These are phyloP conservation scores for Mesoligia furuncula DNA, from an alignment of 2,888 invertebrate genomes.

Conservation along the genomic window DNA sequence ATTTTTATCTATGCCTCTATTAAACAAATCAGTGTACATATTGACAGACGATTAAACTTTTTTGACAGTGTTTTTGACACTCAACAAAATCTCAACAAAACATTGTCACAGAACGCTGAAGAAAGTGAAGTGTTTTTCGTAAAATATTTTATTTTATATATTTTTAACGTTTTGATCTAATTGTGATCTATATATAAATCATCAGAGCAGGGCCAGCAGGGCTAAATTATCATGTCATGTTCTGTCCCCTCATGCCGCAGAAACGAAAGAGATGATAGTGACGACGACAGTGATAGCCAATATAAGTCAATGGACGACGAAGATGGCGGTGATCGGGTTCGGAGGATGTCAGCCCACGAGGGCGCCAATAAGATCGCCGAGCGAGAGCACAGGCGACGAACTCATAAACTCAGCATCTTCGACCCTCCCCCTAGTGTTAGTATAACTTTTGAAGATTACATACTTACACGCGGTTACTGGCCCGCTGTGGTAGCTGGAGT, in stretches of 20 bases:
- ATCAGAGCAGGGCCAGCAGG: background rate
- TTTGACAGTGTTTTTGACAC: background rate
- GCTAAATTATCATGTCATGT: conserved; percentile 46
- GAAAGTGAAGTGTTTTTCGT: background rate
- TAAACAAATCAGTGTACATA: no score
- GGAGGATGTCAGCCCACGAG: background rate
- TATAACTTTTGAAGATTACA: conserved; percentile 9
- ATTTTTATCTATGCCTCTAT: no score
- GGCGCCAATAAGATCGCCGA: background rate
- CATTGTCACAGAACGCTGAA: background rate
- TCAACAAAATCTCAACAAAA: background rate
- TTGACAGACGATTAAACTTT: no score
- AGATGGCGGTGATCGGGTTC: background rate
- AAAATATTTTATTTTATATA: background rate
- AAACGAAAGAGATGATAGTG: background rate
- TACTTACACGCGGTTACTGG: no score
- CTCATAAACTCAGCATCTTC: conserved; percentile 33
- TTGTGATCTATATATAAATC: background rate
- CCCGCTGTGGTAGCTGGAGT: background rate
- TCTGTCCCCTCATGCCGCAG: conserved; percentile 28
- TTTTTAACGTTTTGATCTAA: background rate
- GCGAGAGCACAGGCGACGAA: background rate
- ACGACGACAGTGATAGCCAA: background rate
- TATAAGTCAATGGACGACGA: background rate
- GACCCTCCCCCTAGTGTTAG: conserved; percentile 51